These are phyloP conservation scores for Drosophila novamexicana DNA, from an alignment of 1,140 invertebrate genomes.

Conservation along the genomic window DNA sequence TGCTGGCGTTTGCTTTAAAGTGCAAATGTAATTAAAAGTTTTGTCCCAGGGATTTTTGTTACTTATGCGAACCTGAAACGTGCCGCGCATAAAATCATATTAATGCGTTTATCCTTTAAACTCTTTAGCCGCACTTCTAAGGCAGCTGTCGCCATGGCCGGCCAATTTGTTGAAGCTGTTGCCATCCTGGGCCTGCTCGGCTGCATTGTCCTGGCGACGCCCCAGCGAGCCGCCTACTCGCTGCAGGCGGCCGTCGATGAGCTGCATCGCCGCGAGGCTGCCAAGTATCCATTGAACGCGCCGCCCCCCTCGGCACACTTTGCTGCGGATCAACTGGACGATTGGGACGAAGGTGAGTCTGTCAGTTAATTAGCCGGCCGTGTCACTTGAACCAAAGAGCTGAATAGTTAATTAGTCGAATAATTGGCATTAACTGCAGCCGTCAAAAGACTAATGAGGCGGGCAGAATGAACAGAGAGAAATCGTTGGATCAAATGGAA, in stretches of 20 bases:
- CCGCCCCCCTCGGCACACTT: slow-evolving; percentile 58
- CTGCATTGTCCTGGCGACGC: slow-evolving; percentile 42
- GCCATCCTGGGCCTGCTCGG: slow-evolving; percentile 28
- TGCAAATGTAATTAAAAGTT: slow-evolving; percentile 80
- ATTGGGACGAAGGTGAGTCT: slow-evolving; percentile 81
- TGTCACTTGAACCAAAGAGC: no score
- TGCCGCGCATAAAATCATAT: slow-evolving; percentile 60
- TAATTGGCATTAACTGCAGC: not conserved
- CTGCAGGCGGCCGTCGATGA: slow-evolving; percentile 82
- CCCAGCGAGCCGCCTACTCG: slow-evolving; percentile 73
- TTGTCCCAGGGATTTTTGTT: slow-evolving; percentile 11
- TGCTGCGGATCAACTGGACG: slow-evolving; percentile 52
- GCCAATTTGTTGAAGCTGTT: slow-evolving; percentile 31
- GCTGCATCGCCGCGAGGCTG: slow-evolving; percentile 77
- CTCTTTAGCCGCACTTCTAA: slow-evolving; percentile 30
- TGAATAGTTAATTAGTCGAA: no score
- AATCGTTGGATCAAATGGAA: no score
- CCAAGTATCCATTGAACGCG: slow-evolving; percentile 76
- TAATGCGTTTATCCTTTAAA: slow-evolving; percentile 44
- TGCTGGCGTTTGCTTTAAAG: slow-evolving; percentile 54
- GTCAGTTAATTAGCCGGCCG: not conserved
- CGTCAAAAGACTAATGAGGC: no score
- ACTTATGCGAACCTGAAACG: slow-evolving; percentile 46
- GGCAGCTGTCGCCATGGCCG: slow-evolving; percentile 39
- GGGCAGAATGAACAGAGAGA: no score